Evolutionary conservation across 2,888 invertebrate species (phyloP).

Genomic region (Thera obeliscata): DNA sequence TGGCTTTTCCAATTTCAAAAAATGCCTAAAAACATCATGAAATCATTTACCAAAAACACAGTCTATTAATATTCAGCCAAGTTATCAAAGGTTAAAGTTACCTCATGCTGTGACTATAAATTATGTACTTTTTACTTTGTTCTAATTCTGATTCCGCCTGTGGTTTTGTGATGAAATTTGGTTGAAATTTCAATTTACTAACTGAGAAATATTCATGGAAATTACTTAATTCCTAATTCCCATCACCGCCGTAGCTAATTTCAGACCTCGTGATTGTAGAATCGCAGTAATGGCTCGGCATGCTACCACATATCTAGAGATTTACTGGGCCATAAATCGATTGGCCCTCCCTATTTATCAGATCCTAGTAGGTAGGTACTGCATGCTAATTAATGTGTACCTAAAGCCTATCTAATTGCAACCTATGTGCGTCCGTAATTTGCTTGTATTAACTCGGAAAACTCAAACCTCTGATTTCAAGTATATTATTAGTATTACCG

Average conservation of each 20-base stretch:
- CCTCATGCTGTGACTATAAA: too few species aligned
- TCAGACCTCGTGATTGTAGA: constrained; percentile 25
- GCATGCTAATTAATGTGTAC: constrained; percentile 44
- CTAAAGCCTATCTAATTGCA: constrained; percentile 33
- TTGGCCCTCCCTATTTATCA: constrained; percentile 43
- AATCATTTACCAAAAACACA: too few species aligned
- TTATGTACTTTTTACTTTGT: neutral
- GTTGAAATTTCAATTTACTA: constrained; percentile 9
- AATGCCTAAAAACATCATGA: too few species aligned
- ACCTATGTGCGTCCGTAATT: constrained; percentile 3
- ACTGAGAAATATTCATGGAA: constrained; percentile 18
- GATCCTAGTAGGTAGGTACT: constrained; percentile 33
- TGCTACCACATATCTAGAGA: constrained; percentile 38
- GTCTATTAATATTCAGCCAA: too few species aligned
- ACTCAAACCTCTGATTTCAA: neutral
- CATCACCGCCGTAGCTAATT: constrained; percentile 20
- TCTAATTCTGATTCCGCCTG: neutral
- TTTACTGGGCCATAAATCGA: constrained; percentile 44
- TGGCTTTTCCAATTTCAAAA: too few species aligned
- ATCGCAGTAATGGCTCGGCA: constrained; percentile 23
- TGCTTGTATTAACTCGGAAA: neutral
- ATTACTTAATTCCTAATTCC: constrained; percentile 12
- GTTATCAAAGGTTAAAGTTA: too few species aligned
- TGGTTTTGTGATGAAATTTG: constrained; percentile 12
- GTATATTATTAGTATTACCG: too few species aligned